Evolutionary conservation across 1,140 invertebrate genomes (phyloP).

Genomic region (Anastrepha obliqua): DNA sequence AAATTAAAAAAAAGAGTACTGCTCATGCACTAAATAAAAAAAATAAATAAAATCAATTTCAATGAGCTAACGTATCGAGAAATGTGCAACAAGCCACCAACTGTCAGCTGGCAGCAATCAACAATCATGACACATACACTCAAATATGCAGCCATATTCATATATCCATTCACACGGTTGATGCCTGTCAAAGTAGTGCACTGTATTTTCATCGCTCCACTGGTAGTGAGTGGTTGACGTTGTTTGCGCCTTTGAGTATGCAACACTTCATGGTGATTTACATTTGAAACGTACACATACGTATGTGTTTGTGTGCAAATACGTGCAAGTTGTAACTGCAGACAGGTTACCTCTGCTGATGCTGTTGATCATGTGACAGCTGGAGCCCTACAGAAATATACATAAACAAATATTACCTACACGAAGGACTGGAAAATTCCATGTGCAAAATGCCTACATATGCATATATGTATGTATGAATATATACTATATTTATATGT

Average conservation of each 20-base stretch:
- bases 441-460: not conserved
- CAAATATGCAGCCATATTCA: not conserved
- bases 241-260: slow-evolving; percentile 23
- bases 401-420: slow-evolving; percentile 10
- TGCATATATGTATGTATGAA: not conserved
- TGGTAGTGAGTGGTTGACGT: not conserved
- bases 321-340: not conserved
- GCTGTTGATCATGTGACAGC: not conserved
- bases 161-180: slow-evolving; percentile 4
- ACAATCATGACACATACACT: not conserved
- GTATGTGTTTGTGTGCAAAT: slow-evolving; percentile 9
- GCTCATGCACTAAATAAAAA: not conserved
- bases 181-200: slow-evolving; percentile 1
- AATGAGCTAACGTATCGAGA: not conserved
- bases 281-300: slow-evolving; percentile 38
- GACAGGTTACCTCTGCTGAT: not conserved
- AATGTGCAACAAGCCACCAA: slow-evolving; percentile 33
- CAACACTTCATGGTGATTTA: slow-evolving; percentile 42
- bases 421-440: too few relatives aligned
- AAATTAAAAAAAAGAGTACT: too few relatives aligned
- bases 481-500: not conserved
- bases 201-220: slow-evolving; percentile 3
- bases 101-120: slow-evolving; percentile 21
- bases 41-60: slow-evolving; percentile 17
- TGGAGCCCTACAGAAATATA: slow-evolving; percentile 10